Evolutionary conservation across 2,797 vertebrate genomes (phyloP), one percentile per base, ranked within the genome.

Genomic region (Cheracebus regulus): DNA sequence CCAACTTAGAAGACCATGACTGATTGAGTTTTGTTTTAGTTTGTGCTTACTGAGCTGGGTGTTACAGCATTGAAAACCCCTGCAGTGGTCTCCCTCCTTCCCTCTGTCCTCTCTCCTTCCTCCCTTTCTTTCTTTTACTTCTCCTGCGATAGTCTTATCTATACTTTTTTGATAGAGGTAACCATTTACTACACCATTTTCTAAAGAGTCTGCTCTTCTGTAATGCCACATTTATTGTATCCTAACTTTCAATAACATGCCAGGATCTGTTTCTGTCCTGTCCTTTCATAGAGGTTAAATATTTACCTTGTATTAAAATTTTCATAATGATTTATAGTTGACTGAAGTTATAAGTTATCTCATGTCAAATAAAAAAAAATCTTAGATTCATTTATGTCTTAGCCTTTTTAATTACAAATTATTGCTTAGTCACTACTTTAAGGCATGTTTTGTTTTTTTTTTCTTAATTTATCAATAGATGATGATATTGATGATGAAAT

Each of bases 401-500:
- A 44, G 50, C 15, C 9, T 93, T 95, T 88, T 48, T 86, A 48
- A 57, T 95, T 93, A 80, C 73, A 93, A 79, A 67, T 84, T 89
- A 36, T 22, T 30, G 22, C 72, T 93, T 19, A 81, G 19, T 91
- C 50, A 20, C 36, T 97, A 20, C 30, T 84, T 72, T 91, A 92
- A 95, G 97, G 44, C 4, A 9, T 70, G 0, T 79, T 24, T 14
- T 14, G 6, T 96, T 98, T 97, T 97, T 97, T 97, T 93, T 94
- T 22, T 3, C 12, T 94, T 46, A 24, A 26, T 80, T 44, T 98
- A 86, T 92, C 33, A 24, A 24, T 93, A 99, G 99, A 99, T 98
- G 99, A 99, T 93, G 99, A 99, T 87, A 98, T 99, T 96, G 99
- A 99, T 98, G 98, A 99, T 94, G 99, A 99, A 98, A 99, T 99